Conservation (phyloP, 1,140 invertebrate genomes). For the Cydia splendana region DNA sequence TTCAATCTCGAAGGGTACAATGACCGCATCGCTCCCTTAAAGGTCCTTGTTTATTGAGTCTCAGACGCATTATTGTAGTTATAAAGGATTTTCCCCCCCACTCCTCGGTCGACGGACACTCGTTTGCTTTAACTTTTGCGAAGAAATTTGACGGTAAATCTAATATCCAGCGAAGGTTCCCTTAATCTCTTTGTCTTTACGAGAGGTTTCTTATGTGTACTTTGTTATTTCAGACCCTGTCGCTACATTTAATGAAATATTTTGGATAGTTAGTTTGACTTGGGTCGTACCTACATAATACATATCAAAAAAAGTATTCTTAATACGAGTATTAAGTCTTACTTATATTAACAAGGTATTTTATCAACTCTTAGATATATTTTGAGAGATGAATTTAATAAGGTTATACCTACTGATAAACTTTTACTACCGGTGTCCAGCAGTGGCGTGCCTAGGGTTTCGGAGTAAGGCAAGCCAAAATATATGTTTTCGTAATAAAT, state of each 20-base stretch:
- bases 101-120: constrained; percentile 22
- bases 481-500: too few species aligned
- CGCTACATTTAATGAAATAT: constrained; percentile 31
- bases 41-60: constrained; percentile 43
- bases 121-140: constrained; percentile 37
- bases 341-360: too few species aligned
- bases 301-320: neutral
- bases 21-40: constrained; percentile 33
- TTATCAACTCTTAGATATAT: too few species aligned
- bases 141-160: constrained; percentile 45
- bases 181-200: constrained; percentile 34
- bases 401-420: too few species aligned
- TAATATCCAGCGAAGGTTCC: constrained; percentile 37
- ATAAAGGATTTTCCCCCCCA: constrained; percentile 33
- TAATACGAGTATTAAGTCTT: too few species aligned
- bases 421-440: too few species aligned
- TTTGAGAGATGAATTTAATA: too few species aligned
- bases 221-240: constrained; percentile 24
- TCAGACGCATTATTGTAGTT: constrained; percentile 42
- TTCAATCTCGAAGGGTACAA: constrained; percentile 34
- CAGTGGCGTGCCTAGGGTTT: too few species aligned
- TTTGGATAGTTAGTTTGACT: constrained; percentile 25
- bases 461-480: too few species aligned
- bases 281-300: constrained; percentile 10
- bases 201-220: constrained; percentile 28